A percentile compares a stretch with the other conserved stretches of the same genome.
Evolutionary conservation across 2,113 vertebrate genomes (phyloP).

Genomic region (Psammodynastes pulverulentus): DNA sequence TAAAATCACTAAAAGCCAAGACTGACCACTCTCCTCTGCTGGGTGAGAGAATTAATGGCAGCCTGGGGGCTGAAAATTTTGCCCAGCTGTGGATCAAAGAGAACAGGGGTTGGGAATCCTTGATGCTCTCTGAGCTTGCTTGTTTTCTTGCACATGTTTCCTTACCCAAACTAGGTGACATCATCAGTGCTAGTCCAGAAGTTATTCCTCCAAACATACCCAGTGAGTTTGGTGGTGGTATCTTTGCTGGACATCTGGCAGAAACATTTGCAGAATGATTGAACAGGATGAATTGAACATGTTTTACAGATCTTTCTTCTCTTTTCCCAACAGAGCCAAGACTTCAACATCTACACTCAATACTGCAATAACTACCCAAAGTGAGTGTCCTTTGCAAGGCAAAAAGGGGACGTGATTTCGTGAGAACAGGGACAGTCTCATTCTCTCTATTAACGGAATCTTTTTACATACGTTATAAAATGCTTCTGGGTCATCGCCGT

Average conservation of each 20-base stretch:
- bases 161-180: not conserved
- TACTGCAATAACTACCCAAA: conserved; percentile 99
- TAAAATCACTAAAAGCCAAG: not conserved
- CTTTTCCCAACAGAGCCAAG: conserved; percentile 77
- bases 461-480: not conserved
- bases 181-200: not conserved
- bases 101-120: not conserved
- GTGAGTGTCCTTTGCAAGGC: conserved; percentile 69
- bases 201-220: not conserved
- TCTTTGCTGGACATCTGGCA: not conserved
- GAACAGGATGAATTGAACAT: no score
- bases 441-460: not conserved
- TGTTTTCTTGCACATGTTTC: not conserved
- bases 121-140: not conserved
- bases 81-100: not conserved
- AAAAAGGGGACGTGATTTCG: not conserved
- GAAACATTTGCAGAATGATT: no score
- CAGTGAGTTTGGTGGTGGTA: not conserved
- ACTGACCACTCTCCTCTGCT: not conserved
- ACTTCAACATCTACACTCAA: conserved; percentile 97
- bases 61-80: not conserved
- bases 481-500: not conserved
- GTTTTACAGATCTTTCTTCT: conserved; percentile 4
- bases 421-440: not conserved
- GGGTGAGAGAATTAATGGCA: not conserved